Conservation (phyloP, 2,113 vertebrate genomes). For the Cinclus mexicanus region DNA sequence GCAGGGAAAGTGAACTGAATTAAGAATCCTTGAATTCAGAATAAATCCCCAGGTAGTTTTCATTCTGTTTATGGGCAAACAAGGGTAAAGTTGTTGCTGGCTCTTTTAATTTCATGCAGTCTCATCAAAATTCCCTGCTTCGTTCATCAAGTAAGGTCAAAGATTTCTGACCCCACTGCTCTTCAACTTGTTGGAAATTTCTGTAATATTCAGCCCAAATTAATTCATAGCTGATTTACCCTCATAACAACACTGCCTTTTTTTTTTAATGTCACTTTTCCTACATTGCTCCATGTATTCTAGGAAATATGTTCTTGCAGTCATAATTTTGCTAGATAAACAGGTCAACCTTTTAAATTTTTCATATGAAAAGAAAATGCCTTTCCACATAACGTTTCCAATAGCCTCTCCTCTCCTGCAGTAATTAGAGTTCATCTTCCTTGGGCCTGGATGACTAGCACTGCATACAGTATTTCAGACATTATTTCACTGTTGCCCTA, state of each 20-base stretch:
- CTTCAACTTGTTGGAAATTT: background rate
- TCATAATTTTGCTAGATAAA: background rate
- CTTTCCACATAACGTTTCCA: background rate
- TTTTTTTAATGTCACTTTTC: background rate
- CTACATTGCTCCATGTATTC: background rate
- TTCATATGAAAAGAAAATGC: background rate
- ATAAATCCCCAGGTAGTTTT: background rate
- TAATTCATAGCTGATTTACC: constrained; percentile 7
- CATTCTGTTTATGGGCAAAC: background rate
- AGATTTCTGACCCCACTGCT: background rate
- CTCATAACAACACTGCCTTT: background rate
- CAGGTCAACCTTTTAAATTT: background rate
- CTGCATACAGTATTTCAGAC: background rate
- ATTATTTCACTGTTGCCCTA: background rate
- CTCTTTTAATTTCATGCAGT: background rate
- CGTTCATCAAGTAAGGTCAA: background rate
- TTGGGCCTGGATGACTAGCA: background rate
- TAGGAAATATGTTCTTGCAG: background rate
- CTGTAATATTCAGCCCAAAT: background rate
- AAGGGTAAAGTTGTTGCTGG: background rate
- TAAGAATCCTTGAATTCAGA: background rate
- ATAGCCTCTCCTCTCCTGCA: background rate
- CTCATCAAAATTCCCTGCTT: background rate
- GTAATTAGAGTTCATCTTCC: background rate
- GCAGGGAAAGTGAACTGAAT: background rate